Base-by-base conservation (phyloP, 2,797 vertebrate genomes). In the Enteromius unitaeniatus region DNA sequence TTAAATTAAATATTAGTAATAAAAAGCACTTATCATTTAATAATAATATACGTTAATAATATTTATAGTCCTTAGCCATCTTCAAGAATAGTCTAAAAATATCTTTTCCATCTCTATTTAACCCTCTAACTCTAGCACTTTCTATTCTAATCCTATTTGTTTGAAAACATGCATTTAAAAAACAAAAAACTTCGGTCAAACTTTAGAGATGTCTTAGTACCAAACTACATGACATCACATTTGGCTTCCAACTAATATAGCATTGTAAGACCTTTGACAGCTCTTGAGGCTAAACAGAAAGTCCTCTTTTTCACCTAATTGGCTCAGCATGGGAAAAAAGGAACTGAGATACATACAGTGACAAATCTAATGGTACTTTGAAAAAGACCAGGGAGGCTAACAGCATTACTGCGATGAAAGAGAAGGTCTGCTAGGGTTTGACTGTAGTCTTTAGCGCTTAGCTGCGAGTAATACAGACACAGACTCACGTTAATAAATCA, bases 381-480 rank as follows among this genome's bases (percentile, higher is more conserved):
- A 26, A 42, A 75, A 65, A 76, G 62, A 49, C 62, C 49, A 80
- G 6, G 0, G 70, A 75, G 78, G 62, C 70, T 23, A 58, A 74
- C 53, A 80, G 53, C 40, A 75, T 68, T 76, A 85, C 78, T 37
- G 70, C 4, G 6, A 81, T 81, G 21, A 85, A 68, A 55, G 3
- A 19, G 0, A 37, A 67, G 55, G 2, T 75, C 15, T 45, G 14
- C 15, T 47, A 37, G 69, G 17, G 21, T 67, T 65, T 26, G 4
- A 65, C 42, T 47, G 13, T 13, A 64, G 40, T 19, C 81, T 76
- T 51, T 6, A 64, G 28, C 28, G 9, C 53, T 62, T 69, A 6
- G 13, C 55, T 62, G 28, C 4, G 6, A 58, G 68, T 31, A 53
- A 83, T 5, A 77, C n/a, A 45, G 68, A 68, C 7, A 26, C 69